A percentile compares a stretch with the other conserved stretches of the same genome.
phyloP scores from a whole-genome alignment of 2,797 vertebrate species.

The Erpetoichthys calabaricus region DNA sequence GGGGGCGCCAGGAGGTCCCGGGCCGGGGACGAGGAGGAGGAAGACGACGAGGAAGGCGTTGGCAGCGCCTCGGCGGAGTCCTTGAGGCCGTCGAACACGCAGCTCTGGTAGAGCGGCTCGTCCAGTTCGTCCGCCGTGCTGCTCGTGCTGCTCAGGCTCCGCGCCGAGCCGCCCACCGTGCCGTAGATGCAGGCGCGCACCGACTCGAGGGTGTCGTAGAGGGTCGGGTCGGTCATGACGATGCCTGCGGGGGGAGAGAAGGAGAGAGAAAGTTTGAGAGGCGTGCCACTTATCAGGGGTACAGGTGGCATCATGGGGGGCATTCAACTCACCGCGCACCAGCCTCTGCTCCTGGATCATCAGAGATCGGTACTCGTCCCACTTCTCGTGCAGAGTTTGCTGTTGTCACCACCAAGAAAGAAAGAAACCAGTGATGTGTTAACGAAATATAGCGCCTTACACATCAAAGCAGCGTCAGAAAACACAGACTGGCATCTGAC shows the following conservation, averaged over 20 bases:
- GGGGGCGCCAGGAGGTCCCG: slow-evolving; percentile 44
- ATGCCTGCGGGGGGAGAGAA: slow-evolving; percentile 47
- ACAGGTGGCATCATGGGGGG: too few species aligned
- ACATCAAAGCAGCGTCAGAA: too few species aligned
- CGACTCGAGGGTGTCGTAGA: slow-evolving; percentile 83
- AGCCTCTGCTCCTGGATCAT: slow-evolving; percentile 89
- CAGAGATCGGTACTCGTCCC: slow-evolving; percentile 82
- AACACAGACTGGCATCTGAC: too few species aligned
- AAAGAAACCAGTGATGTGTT: neutral
- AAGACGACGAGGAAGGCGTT: fast-evolving
- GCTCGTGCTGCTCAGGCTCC: slow-evolving; percentile 51
- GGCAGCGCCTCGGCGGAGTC: slow-evolving; percentile 20
- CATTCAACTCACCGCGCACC: slow-evolving; percentile 60
- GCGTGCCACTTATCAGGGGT: too few species aligned
- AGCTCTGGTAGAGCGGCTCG: slow-evolving; percentile 79
- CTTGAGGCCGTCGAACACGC: slow-evolving; percentile 42
- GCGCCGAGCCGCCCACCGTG: slow-evolving; percentile 40
- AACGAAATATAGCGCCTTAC: neutral
- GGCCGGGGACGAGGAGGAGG: slow-evolving; percentile 20
- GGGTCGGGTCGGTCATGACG: slow-evolving; percentile 73
- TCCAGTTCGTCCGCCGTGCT: slow-evolving; percentile 45
- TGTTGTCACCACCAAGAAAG: slow-evolving; percentile 26
- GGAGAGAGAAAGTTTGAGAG: neutral
- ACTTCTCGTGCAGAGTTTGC: slow-evolving; percentile 93
- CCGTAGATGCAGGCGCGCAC: slow-evolving; percentile 67